These are phyloP conservation scores for Phoxinus dragarum DNA, from an alignment of 2,797 vertebrate species.

Conservation along the genomic window DNA sequence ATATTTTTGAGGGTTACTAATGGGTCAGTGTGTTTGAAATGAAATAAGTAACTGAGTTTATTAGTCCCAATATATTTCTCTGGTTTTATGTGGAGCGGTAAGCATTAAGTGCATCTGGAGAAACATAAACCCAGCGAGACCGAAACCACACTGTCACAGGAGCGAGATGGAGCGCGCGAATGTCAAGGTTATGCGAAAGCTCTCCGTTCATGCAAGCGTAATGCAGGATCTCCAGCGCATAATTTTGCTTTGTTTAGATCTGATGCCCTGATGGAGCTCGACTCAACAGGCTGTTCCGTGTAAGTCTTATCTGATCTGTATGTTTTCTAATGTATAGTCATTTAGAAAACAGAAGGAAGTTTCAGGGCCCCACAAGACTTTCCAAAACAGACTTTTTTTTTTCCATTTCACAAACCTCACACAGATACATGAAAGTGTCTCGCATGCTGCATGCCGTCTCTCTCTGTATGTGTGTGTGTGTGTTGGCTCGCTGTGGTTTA, in stretches of 20 bases:
- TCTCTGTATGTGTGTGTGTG: constrained; percentile 43
- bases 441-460: constrained; percentile 3
- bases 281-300: neutral
- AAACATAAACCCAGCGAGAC: constrained; percentile 60
- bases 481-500: constrained; percentile 74
- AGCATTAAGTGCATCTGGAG: constrained; percentile 75
- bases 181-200: constrained; percentile 47
- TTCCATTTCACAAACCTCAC: constrained; percentile 12
- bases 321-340: constrained; percentile 18
- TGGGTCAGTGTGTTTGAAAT: constrained; percentile 71
- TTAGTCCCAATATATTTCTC: constrained; percentile 66
- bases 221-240: neutral
- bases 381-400: neutral
- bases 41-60: constrained; percentile 71
- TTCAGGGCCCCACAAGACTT: neutral
- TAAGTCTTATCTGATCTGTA: constrained; percentile 5
- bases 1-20: constrained; percentile 70
- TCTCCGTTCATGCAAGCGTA: neutral
- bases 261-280: neutral
- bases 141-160: constrained; percentile 55
- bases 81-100: constrained; percentile 61
- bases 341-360: constrained; percentile 23
- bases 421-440: constrained; percentile 24
- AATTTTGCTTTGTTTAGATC: constrained; percentile 13
- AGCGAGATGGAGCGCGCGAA: constrained; percentile 60